Conservation (phyloP, 2,113 vertebrate species). For the Columbina picui region DNA sequence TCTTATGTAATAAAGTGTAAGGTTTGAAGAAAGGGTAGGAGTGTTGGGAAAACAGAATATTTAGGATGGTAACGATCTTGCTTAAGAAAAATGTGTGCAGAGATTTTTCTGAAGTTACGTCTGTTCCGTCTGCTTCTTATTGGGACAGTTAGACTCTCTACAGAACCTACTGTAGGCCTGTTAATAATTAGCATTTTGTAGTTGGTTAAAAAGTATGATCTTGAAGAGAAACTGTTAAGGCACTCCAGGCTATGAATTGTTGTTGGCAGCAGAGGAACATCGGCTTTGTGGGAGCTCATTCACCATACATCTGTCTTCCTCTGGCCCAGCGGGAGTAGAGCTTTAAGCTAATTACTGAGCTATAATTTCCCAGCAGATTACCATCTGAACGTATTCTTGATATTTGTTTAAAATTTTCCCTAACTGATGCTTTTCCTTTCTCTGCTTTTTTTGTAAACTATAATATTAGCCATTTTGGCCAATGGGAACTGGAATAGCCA, state of each 20-base stretch:
- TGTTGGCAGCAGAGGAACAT: neutral
- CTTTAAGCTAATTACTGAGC: slow-evolving; percentile 2
- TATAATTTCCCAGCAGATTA: neutral
- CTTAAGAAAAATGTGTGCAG: neutral
- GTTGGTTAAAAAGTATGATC: neutral
- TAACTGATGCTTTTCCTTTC: neutral
- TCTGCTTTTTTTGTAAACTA: neutral
- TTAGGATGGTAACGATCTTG: neutral
- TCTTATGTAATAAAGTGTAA: neutral
- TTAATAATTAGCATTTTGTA: neutral
- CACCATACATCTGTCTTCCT: neutral
- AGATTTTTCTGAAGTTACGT: neutral
- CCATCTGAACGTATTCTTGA: neutral
- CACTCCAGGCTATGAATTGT: neutral
- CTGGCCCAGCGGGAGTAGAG: neutral
- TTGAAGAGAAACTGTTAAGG: neutral
- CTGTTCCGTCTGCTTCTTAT: neutral
- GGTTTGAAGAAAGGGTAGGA: neutral
- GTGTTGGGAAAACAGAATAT: neutral
- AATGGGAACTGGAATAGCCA: slow-evolving; percentile 97
- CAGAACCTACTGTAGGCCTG: neutral
- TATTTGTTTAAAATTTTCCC: neutral
- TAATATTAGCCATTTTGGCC: slow-evolving; percentile 94
- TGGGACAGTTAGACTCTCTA: neutral
- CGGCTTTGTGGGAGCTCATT: neutral